Evolutionary conservation across 1,140 invertebrate genomes (phyloP).

Genomic region (Augochlora pura): DNA sequence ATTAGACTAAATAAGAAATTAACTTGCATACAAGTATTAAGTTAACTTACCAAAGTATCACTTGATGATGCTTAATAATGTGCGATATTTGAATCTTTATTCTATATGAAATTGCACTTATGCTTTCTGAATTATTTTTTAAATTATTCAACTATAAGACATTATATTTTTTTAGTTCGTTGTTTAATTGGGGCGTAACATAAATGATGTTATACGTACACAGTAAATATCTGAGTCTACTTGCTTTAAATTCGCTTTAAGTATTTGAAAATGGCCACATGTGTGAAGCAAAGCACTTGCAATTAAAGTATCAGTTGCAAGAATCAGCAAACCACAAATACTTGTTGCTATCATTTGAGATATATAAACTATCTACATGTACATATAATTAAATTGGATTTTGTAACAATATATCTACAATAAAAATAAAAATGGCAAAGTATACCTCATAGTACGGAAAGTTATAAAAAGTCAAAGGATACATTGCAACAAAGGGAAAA

Average conservation of each 20-base stretch:
- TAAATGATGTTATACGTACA: conserved; percentile 17
- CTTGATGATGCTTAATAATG: conserved; percentile 63
- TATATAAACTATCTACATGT: conserved; percentile 53
- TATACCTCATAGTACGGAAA: conserved; percentile 63
- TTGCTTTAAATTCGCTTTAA: conserved; percentile 55
- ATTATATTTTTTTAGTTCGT: neutral
- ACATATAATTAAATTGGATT: conserved; percentile 1
- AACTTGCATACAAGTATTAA: neutral
- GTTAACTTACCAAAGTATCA: conserved; percentile 53
- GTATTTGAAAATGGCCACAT: conserved; percentile 63
- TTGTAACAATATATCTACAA: neutral
- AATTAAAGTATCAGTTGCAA: conserved; percentile 66
- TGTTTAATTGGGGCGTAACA: neutral
- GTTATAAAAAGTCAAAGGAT: conserved; percentile 60
- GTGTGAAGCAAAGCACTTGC: conserved; percentile 67
- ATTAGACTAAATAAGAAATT: conserved; percentile 1
- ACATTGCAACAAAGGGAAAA: conserved; percentile 64
- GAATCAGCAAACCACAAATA: conserved; percentile 59
- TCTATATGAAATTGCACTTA: conserved; percentile 4
- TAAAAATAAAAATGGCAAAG: neutral
- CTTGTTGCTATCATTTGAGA: conserved; percentile 64
- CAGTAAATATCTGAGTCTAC: conserved; percentile 23
- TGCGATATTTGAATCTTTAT: conserved; percentile 45
- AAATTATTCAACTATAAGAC: neutral
- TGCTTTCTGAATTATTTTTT: conserved; percentile 5